Base-by-base conservation (phyloP, 2,113 vertebrate species). In the Dunckerocampus dactyliophorus region DNA sequence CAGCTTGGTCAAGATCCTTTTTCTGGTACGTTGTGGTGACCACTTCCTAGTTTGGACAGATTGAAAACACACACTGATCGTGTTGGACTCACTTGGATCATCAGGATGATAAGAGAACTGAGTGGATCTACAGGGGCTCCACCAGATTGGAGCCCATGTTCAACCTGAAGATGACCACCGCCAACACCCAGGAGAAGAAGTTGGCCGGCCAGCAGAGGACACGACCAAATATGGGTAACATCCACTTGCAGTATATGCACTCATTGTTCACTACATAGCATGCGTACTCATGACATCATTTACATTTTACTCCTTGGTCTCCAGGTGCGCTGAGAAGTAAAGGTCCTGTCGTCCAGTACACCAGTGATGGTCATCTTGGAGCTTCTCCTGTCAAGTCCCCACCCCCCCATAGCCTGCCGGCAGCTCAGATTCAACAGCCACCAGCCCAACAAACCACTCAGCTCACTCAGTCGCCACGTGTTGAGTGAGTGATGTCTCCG, bases 121-220 rank as follows among this genome's bases (percentile, higher is more conserved):
- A 98, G 81, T 99, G 95, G 97, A 98, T 99, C 80, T 99, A 98
- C 60, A 87, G 97, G 12, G 97, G 96, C 1, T 98, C 96, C 47
- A 99, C 96, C 0, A 92, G 97, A 43, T 85, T 99, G 3, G 96
- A 98, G 84, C 96, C 97, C 19, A 99, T 98, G 97, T 98, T 96
- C 87, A 98, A 96, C 87, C 92, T 98, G 91, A 98, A 98, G 87
- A 91, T 96, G 19, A 95, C 94, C 59, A 92, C 93, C 0, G 96
- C 96, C 31, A 95, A 91, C 81, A 87, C 91, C 1, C 91, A 93
- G 47, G 97, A 98, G 31, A 99, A 97, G 88, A 97, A 98, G 69
- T 91, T 95, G 49, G 93, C 93, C 0, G 96, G 95, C 1, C 94
- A 93, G 60, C 91, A 94, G 34, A 91, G 96, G 74, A 94, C 92